Evolutionary conservation across 2,888 invertebrate species (phyloP).

Genomic region (Macropis europaea): DNA sequence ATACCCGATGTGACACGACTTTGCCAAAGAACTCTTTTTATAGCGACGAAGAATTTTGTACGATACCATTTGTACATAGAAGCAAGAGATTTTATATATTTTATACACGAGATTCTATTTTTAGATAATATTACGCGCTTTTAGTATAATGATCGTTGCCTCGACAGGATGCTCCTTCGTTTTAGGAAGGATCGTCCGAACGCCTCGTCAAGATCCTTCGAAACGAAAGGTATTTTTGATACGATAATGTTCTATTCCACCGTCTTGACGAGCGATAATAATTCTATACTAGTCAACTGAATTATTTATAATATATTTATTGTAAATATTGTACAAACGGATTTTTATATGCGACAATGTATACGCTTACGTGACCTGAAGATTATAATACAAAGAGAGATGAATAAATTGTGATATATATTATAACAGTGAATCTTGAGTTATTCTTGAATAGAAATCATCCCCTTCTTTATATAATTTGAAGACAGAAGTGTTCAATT

Average conservation of each 20-base stretch:
- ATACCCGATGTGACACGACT: constrained; percentile 57
- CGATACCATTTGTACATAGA: neutral
- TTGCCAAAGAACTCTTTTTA: no score
- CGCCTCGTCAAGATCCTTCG: neutral
- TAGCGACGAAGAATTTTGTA: neutral
- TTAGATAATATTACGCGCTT: no score
- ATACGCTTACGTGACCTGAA: neutral
- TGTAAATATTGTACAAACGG: neutral
- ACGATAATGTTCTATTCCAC: neutral
- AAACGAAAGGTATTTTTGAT: constrained; percentile 50
- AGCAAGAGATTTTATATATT: neutral
- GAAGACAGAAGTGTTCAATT: no score
- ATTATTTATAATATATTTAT: neutral
- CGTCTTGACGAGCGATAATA: neutral
- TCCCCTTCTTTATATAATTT: no score
- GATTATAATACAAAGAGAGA: neutral
- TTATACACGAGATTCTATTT: neutral
- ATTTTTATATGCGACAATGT: constrained; percentile 5
- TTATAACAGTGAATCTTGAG: neutral
- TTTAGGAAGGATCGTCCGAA: neutral
- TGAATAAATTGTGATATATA: constrained; percentile 39
- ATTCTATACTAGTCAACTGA: constrained; percentile 10
- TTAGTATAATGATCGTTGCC: neutral
- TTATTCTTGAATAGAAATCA: neutral
- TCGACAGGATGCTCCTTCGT: neutral